Evolutionary conservation across 2,888 invertebrate species (phyloP), one percentile per base, ranked within the genome.

Genomic region (Eupeodes luniger): DNA sequence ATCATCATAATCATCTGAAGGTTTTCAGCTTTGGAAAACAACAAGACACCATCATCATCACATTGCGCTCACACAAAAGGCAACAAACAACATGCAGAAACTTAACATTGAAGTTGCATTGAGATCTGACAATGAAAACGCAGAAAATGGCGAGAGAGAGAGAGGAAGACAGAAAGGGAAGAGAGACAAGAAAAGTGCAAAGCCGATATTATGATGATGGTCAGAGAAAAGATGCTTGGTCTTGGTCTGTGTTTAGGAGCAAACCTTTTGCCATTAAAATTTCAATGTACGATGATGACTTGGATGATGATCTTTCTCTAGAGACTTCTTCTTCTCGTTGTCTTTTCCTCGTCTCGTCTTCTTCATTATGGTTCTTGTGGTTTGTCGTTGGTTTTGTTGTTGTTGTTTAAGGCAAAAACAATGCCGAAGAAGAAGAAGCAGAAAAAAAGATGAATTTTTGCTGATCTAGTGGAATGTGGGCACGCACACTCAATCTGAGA

Each of bases 211-310:
- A 40, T 9, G 40, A 40, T 57, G 47, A 67, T 72, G 83, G 84
- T 74, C 72, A 78, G 64, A 61, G 80, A 27, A 27, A 27, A 62
- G 84, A 78, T 74, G 59, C 36, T 27, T 53, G 53, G 36, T 57
- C 36, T 27, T 53, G 61, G 36, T 57, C 72, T 11, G 51, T 61
- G 67, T 62, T 27, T 67, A 69, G 75, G 75, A 55, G 57, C 14
- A 64, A 61, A 78, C 85, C 59, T 81, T 85, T 85, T 53, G 85
- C 85, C 81, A 88, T 88, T 88, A 88, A 88, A 85, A 88, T 85
- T 88, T 88, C 88, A 74, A 85, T 88, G 84, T 84, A 88, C 77
- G 81, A 88, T 88, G 84, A 87, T 81, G 87, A 87, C 84, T 87
- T 61, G 76, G 87, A 84, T 88, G 88, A 89, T 89, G 85, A 85